A percentile compares a stretch with the other conserved stretches of the same genome.
phyloP scores from a whole-genome alignment of 2,113 vertebrate species.

The Tretioscincus oriximinensis region DNA sequence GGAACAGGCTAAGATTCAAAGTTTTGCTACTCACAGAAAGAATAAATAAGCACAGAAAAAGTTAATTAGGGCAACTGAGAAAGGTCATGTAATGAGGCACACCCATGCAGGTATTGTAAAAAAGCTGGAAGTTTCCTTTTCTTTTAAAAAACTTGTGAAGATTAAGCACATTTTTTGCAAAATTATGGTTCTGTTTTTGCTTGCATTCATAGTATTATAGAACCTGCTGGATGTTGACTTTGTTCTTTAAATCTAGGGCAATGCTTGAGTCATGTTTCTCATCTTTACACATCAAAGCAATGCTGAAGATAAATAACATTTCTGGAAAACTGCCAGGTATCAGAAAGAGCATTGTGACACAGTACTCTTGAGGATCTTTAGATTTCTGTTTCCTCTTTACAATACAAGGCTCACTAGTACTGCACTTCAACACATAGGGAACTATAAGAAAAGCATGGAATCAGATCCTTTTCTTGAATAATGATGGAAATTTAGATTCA shows the following conservation, averaged over 20 bases:
- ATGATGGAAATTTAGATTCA: background rate
- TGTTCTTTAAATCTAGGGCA: conserved; percentile 56
- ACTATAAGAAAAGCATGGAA: background rate
- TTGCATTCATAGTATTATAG: conserved; percentile 50
- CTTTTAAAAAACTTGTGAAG: conserved; percentile 1
- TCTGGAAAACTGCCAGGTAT: background rate
- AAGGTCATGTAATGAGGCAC: too few relatives aligned
- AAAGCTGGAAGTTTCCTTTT: background rate
- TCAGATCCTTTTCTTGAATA: background rate
- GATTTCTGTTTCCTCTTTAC: background rate
- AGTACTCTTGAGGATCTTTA: background rate
- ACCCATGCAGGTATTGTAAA: too few relatives aligned
- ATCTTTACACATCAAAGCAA: background rate
- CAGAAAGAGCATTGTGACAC: conserved; percentile 18
- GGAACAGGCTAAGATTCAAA: too few relatives aligned
- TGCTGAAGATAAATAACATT: background rate
- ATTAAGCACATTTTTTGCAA: conserved; percentile 28
- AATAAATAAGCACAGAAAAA: too few relatives aligned
- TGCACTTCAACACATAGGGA: too few relatives aligned
- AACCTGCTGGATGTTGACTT: conserved; percentile 37
- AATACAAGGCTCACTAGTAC: background rate
- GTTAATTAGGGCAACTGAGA: too few relatives aligned
- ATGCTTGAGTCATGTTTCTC: conserved; percentile 9
- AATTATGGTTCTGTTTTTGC: conserved; percentile 56
- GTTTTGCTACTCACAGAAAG: too few relatives aligned